A percentile compares a stretch with the other conserved stretches of the same genome.
Conservation (phyloP, 2,113 vertebrate genomes). For the Neolamprologus tretocephalus region DNA sequence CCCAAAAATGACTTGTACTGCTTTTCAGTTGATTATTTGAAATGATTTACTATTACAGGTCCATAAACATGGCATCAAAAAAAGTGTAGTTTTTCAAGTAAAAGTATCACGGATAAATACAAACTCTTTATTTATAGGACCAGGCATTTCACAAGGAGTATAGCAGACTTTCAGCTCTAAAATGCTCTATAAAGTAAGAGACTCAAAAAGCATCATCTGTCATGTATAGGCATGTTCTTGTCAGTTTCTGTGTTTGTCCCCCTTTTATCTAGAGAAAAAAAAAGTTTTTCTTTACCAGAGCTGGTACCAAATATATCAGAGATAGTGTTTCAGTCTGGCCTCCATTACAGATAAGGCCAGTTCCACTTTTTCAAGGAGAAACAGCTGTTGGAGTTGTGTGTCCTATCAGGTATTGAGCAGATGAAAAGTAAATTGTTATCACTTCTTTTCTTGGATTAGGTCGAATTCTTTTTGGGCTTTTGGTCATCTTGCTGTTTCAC, state of each 20-base stretch:
- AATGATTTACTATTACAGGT: background rate
- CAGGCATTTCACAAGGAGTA: background rate
- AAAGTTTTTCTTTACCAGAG: background rate
- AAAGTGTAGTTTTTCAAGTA: background rate
- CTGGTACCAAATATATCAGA: background rate
- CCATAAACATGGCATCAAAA: background rate
- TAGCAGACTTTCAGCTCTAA: background rate
- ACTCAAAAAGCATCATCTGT: background rate
- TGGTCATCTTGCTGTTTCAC: background rate
- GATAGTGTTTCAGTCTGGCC: conserved; percentile 4
- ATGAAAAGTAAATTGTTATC: conserved; percentile 35
- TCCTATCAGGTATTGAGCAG: conserved; percentile 29
- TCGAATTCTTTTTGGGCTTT: background rate
- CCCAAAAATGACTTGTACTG: background rate
- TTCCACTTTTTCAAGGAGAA: conserved; percentile 11
- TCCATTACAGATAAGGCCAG: conserved; percentile 13
- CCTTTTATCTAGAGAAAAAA: background rate
- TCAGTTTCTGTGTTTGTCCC: background rate
- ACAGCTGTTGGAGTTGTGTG: conserved; percentile 38
- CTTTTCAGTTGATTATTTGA: background rate
- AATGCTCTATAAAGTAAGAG: background rate
- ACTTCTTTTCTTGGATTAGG: conserved; percentile 6
- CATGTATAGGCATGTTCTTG: background rate
- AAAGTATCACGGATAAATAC: background rate
- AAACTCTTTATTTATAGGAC: background rate